Base-by-base conservation (phyloP, 2,888 invertebrate species). In the Drosophila falleni region DNA sequence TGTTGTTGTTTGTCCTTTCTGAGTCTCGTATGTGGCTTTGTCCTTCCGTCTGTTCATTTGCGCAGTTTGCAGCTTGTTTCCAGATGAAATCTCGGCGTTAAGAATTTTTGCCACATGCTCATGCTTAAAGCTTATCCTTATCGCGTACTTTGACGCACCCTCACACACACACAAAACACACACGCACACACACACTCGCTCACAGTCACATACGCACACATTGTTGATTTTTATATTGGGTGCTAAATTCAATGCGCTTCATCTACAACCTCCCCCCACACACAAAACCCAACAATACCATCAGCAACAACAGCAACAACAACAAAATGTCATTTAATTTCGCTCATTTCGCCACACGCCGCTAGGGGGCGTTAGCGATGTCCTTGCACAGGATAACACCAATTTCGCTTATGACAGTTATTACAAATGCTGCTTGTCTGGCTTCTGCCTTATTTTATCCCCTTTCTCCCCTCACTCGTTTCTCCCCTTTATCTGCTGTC, bases 361-460 rank as follows among this genome's bases (percentile, higher is more conserved):
- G 64, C 67, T 61, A 61, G 66, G 55, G 55, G 50, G 13, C 44
- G 62, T 56, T 56, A 46, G 56, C 53, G 39, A 63, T 75, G 56
- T 70, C 74, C 83, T 71, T 71, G 76, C 74, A 69, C 84, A 87
- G 89, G 79, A 87, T 89, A 83, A 77, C 87, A 78, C 79, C 89
- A 89, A 85, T 85, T 87, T 89, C 74, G 87, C 87, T 85, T 85
- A 85, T 89, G 85, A 89, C 85, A 87, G 87, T 89, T 89, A 89
- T 85, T 89, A 89, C 84, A 88, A 88, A 85, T 75, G 87, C 77
- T 86, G 51, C 74, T 89, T 83, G 89, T 78, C 80, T 67, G 74
- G 55, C 55, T 42, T 41, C 50, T 53, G 55, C 33, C 49, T 23
- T 19, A 23, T 15, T 26, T n/a, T 3, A 13, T 10, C 19, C n/a